These are phyloP conservation scores for Syrphus vitripennis DNA, from an alignment of 2,888 invertebrate species.

Conservation along the genomic window DNA sequence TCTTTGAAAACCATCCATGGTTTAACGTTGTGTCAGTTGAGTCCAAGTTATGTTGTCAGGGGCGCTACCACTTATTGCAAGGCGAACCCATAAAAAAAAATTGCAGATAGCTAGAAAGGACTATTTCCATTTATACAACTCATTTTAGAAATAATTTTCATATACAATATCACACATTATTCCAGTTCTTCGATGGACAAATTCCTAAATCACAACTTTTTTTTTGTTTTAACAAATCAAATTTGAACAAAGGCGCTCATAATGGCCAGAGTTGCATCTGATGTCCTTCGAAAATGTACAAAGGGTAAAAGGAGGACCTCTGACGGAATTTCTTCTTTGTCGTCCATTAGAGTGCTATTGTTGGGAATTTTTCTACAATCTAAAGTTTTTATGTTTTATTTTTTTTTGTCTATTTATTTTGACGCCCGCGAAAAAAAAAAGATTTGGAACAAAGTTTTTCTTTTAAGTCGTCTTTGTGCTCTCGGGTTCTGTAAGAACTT, in stretches of 20 bases:
- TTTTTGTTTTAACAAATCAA: background rate
- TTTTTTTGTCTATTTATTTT: constrained; percentile 22
- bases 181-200: too few relatives aligned
- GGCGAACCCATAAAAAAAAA: background rate
- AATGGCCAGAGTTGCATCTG: background rate
- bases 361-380: constrained; percentile 29
- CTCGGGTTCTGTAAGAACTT: constrained; percentile 52
- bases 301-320: constrained; percentile 39
- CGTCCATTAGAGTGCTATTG: constrained; percentile 56
- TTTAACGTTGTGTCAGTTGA: constrained; percentile 27
- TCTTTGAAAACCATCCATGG: constrained; percentile 39
- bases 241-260: background rate
- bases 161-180: too few relatives aligned
- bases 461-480: constrained; percentile 40
- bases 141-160: too few relatives aligned
- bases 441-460: constrained; percentile 49
- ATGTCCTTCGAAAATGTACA: background rate
- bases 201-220: too few relatives aligned
- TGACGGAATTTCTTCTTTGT: constrained; percentile 43
- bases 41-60: constrained; percentile 12
- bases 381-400: background rate
- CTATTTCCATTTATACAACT: too few relatives aligned
- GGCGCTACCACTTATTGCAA: background rate
- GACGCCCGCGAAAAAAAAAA: constrained; percentile 38
- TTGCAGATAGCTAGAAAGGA: too few relatives aligned